These are phyloP conservation scores for Drosophila suboccidentalis DNA, from an alignment of 2,888 invertebrate species.

Conservation along the genomic window DNA sequence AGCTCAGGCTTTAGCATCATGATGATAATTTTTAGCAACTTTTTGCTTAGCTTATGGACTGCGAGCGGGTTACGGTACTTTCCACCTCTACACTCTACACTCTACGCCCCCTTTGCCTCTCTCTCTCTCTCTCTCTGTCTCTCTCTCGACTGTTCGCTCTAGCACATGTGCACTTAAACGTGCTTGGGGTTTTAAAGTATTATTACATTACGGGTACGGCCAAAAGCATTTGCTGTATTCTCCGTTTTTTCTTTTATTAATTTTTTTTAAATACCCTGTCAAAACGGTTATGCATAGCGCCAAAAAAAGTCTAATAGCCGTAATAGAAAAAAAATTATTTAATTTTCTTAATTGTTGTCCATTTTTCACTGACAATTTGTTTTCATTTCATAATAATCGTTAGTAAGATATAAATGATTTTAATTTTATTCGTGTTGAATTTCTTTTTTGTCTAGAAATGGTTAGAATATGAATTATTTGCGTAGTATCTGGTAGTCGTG, in stretches of 20 bases:
- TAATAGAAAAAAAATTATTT: too few species aligned
- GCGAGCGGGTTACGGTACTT: constrained; percentile 5
- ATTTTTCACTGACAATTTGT: too few species aligned
- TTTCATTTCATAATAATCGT: too few species aligned
- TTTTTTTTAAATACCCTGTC: constrained; percentile 45
- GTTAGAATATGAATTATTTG: neutral
- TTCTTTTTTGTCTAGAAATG: too few species aligned
- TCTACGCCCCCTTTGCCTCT: neutral
- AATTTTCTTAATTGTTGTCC: too few species aligned
- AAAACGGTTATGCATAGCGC: neutral
- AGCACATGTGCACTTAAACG: constrained; percentile 68
- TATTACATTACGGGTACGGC: constrained; percentile 57
- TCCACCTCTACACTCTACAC: neutral
- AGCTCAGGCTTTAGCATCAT: constrained; percentile 29
- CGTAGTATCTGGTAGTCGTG: constrained; percentile 27
- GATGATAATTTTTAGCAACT: constrained; percentile 76
- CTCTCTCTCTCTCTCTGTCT: neutral
- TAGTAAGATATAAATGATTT: too few species aligned
- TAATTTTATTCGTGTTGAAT: too few species aligned
- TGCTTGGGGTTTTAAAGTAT: constrained; percentile 69
- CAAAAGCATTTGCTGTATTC: constrained; percentile 51
- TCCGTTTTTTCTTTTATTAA: constrained; percentile 4
- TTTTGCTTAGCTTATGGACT: constrained; percentile 44
- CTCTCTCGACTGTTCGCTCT: constrained; percentile 12
- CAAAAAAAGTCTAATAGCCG: neutral